Conservation (phyloP, 2,797 vertebrate species). For the Coilia nasus region DNA sequence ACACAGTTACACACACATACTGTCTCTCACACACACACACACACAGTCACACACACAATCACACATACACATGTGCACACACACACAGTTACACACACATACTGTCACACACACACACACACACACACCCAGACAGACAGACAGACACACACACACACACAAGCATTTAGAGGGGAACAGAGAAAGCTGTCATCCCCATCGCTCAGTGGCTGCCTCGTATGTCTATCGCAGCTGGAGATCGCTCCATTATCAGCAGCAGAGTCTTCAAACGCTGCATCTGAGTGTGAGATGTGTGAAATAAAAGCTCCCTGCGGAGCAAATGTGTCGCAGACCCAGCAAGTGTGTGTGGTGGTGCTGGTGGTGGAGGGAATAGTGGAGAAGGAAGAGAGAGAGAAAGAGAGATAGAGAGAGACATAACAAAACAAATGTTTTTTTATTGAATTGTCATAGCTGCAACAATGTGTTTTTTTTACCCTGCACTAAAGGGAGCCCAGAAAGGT, state of each 20-base stretch:
- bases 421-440: constrained; percentile 74
- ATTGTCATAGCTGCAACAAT: constrained; percentile 79
- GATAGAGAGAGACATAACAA: constrained; percentile 68
- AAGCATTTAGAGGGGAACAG: constrained; percentile 85
- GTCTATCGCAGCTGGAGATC: constrained; percentile 87
- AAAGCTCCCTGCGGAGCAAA: constrained; percentile 83
- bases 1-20: constrained; percentile 66
- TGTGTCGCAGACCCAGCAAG: constrained; percentile 73
- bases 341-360: not conserved
- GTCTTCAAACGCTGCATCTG: constrained; percentile 76
- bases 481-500: constrained; percentile 65
- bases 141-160: constrained; percentile 56
- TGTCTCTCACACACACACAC: no score
- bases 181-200: constrained; percentile 83
- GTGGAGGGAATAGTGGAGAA: not conserved
- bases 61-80: not conserved
- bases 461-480: constrained; percentile 69
- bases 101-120: constrained; percentile 14
- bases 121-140: constrained; percentile 28
- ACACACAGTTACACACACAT: constrained; percentile 21
- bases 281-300: constrained; percentile 80
- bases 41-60: not conserved
- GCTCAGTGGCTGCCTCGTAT: constrained; percentile 75
- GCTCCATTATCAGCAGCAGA: constrained; percentile 85
- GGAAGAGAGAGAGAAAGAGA: not conserved